phyloP scores from a whole-genome alignment of 2,113 vertebrate genomes.

The Eudyptes chrysolophus region DNA sequence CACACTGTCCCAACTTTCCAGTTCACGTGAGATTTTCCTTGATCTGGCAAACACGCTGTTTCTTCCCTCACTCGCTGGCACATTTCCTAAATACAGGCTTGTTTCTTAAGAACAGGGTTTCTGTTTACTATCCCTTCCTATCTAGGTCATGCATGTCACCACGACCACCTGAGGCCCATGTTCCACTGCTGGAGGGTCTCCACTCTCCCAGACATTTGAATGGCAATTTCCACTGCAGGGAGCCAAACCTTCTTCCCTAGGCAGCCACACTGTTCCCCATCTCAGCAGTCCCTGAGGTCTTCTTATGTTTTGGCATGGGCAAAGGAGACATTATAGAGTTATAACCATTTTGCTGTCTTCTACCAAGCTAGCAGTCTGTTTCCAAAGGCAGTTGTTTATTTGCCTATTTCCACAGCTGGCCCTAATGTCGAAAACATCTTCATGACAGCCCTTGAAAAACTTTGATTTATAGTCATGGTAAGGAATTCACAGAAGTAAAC shows the following conservation, averaged over 20 bases:
- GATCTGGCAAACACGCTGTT: not conserved
- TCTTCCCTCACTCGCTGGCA: not conserved
- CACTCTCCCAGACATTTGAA: too few relatives aligned
- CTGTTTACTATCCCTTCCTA: not conserved
- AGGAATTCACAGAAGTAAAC: not conserved
- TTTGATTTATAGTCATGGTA: not conserved
- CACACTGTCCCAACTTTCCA: not conserved
- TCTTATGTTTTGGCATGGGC: not conserved
- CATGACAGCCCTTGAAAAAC: not conserved
- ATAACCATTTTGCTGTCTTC: not conserved
- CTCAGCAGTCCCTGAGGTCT: not conserved
- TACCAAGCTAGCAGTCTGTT: not conserved
- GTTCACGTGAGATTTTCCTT: not conserved
- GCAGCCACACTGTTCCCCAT: not conserved
- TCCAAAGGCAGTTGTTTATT: not conserved
- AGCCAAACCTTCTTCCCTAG: not conserved
- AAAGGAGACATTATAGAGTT: not conserved
- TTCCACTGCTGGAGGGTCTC: not conserved
- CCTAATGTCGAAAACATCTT: not conserved
- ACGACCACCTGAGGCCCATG: not conserved
- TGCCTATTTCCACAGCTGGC: not conserved
- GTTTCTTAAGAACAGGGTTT: not conserved
- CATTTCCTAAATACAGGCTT: not conserved
- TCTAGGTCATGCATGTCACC: too few relatives aligned
- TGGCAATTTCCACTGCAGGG: not conserved